Evolutionary conservation across 2,888 invertebrate species (phyloP).

Genomic region (Falcaria lacertinaria): DNA sequence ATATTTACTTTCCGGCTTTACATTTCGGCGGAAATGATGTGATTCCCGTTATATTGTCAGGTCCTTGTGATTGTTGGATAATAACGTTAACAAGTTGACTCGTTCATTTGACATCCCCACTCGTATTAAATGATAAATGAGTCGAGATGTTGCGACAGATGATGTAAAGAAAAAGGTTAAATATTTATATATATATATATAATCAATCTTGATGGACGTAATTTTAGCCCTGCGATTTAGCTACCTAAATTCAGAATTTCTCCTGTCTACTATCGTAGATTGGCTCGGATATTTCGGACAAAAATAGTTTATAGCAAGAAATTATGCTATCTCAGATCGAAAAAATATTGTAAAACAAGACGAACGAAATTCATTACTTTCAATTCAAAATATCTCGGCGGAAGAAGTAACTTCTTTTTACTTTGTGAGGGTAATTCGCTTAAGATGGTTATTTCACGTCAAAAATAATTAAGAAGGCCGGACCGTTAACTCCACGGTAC

Average conservation of each 20-base stretch:
- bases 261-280: no score
- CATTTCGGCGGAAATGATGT: background rate
- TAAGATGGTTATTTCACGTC: constrained; percentile 6
- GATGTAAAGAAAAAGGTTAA: no score
- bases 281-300: no score
- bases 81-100: constrained; percentile 34
- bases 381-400: background rate
- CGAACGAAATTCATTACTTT: no score
- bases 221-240: no score
- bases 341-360: no score
- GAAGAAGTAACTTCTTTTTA: background rate
- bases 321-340: no score
- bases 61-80: constrained; percentile 19
- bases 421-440: background rate
- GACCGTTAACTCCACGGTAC: constrained; percentile 13
- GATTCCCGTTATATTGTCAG: background rate
- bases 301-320: no score
- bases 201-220: no score
- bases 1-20: background rate
- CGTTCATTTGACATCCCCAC: constrained; percentile 14
- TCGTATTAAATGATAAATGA: constrained; percentile 17
- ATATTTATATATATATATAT: no score
- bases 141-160: no score
- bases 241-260: no score
- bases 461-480: constrained; percentile 11